Conservation (phyloP, 1,140 invertebrate genomes). For the Capitella teleta region DNA sequence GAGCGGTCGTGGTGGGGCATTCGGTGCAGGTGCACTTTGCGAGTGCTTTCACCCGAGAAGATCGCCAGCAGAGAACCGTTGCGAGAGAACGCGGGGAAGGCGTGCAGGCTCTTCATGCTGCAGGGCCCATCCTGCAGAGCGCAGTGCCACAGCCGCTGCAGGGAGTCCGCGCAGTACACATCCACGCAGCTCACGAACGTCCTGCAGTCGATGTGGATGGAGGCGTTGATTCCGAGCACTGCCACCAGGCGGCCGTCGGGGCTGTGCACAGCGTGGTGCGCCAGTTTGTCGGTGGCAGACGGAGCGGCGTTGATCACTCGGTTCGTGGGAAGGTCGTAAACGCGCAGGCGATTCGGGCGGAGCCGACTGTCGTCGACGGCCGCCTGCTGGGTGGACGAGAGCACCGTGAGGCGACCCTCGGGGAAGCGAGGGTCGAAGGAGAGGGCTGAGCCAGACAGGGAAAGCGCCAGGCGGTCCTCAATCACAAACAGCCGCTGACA, state of each 20-base stretch:
- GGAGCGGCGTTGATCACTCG: background rate
- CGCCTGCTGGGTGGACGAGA: background rate
- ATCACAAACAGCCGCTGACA: background rate
- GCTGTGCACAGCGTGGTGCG: background rate
- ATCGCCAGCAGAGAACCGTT: background rate
- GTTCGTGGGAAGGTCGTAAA: background rate
- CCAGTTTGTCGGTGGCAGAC: background rate
- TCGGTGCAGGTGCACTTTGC: background rate
- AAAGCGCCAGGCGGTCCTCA: background rate
- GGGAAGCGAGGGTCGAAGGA: background rate
- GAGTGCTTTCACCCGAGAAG: background rate
- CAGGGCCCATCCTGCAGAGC: background rate
- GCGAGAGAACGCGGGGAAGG: background rate
- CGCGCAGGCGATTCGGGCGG: background rate
- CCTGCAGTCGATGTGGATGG: background rate
- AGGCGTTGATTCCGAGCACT: background rate
- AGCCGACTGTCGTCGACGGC: background rate
- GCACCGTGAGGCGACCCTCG: background rate
- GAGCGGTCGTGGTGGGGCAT: background rate
- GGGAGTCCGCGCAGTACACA: background rate
- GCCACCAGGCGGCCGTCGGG: background rate
- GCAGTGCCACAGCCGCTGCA: background rate
- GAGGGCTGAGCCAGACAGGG: background rate
- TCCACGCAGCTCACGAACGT: background rate
- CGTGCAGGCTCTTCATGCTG: background rate